A percentile compares a stretch with the other conserved stretches of the same genome.
Conservation (phyloP, 2,888 invertebrate species). For the Lepidonotus clava region DNA sequence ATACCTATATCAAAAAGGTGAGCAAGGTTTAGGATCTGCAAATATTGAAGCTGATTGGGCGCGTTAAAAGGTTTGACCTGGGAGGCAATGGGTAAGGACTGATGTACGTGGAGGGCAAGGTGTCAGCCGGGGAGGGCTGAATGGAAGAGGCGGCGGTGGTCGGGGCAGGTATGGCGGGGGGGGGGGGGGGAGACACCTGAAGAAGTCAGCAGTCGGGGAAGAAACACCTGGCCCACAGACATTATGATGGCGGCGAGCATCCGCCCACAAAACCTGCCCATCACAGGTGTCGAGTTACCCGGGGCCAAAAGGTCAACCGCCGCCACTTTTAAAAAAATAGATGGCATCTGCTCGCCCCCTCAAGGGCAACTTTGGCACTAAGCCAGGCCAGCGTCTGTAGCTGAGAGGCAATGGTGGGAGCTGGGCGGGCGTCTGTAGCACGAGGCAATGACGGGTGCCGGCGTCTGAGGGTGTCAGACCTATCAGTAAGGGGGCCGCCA, state of each 20-base stretch:
- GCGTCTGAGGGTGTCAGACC: background rate
- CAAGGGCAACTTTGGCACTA: slow-evolving; percentile 1
- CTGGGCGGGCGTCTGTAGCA: too few species aligned
- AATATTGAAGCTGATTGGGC: too few species aligned
- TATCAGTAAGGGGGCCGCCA: background rate
- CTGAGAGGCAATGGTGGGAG: slow-evolving; percentile 8
- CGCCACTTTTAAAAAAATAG: slow-evolving; percentile 27
- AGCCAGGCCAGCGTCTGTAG: slow-evolving; percentile 39
- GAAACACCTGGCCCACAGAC: too few species aligned
- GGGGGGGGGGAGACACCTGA: background rate
- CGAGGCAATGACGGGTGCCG: background rate
- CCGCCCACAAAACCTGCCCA: background rate
- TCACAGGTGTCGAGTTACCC: slow-evolving; percentile 34
- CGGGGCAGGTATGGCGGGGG: background rate
- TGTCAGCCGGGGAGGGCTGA: background rate
- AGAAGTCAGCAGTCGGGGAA: background rate
- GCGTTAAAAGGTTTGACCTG: too few species aligned
- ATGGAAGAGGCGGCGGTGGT: background rate
- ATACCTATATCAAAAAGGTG: too few species aligned
- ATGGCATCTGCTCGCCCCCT: slow-evolving; percentile 33
- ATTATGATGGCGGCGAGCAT: background rate
- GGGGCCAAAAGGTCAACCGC: slow-evolving; percentile 26
- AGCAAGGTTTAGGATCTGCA: too few species aligned
- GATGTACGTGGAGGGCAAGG: too few species aligned
- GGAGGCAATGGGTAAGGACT: too few species aligned